Percentiles rank a stretch among this genome's conserved stretches.
phyloP scores from a whole-genome alignment of 2,888 invertebrate species.

The Scaptomyza reducta region DNA sequence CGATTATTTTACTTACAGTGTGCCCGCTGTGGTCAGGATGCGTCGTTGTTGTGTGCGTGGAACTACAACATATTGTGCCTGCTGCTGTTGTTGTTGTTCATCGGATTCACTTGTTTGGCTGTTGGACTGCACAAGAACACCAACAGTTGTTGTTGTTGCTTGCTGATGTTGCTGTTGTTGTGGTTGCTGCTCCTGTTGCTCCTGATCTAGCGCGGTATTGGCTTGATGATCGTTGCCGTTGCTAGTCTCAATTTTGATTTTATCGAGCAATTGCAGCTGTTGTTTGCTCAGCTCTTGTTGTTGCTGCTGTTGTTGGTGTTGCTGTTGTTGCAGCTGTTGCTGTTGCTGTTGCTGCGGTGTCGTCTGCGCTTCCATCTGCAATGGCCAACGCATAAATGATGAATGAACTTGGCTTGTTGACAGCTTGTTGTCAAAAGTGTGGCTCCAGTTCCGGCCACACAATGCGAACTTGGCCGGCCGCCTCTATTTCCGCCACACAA shows the following conservation, averaged over 20 bases:
- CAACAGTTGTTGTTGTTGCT: constrained; percentile 61
- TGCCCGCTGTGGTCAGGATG: constrained; percentile 84
- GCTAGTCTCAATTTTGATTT: constrained; percentile 77
- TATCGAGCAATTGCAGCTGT: constrained; percentile 75
- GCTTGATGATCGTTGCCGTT: constrained; percentile 67
- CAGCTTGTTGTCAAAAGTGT: constrained; percentile 70
- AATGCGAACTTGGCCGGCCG: constrained; percentile 66
- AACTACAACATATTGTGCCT: constrained; percentile 57
- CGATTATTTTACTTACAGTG: constrained; percentile 74
- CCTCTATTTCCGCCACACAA: constrained; percentile 72
- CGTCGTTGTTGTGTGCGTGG: constrained; percentile 80
- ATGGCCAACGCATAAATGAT: constrained; percentile 71
- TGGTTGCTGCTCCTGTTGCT: constrained; percentile 69
- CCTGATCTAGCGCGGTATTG: constrained; percentile 55
- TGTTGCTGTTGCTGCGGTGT: constrained; percentile 71
- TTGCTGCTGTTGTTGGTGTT: constrained; percentile 62
- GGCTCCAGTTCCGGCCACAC: constrained; percentile 80
- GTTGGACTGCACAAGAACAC: constrained; percentile 64
- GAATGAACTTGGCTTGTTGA: constrained; percentile 59
- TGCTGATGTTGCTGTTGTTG: constrained; percentile 56
- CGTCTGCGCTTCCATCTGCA: constrained; percentile 83
- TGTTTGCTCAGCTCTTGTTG: constrained; percentile 70
- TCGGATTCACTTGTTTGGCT: constrained; percentile 58
- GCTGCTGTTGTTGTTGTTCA: constrained; percentile 56
- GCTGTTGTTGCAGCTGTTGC: constrained; percentile 66